Percentiles rank a stretch among this genome's conserved stretches.
Evolutionary conservation across 2,888 invertebrate species (phyloP).

Genomic region (Erannis defoliaria): DNA sequence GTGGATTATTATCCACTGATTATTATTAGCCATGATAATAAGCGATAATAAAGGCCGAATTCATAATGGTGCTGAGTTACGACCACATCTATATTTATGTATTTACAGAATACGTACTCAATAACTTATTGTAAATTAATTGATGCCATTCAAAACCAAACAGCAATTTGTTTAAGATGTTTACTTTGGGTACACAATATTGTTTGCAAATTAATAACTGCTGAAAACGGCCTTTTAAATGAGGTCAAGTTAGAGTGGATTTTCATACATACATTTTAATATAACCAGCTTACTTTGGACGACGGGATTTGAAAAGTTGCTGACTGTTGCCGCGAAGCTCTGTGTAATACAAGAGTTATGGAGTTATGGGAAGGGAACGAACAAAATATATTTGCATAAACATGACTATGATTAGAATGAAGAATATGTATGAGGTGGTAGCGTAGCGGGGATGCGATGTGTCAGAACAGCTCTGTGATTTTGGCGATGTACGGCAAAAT

Average conservation of each 20-base stretch:
- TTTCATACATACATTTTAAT: constrained; percentile 18
- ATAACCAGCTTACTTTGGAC: constrained; percentile 28
- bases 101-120: neutral
- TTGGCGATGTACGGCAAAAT: constrained; percentile 6
- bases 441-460: constrained; percentile 41
- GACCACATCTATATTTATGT: neutral
- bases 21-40: neutral
- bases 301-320: constrained; percentile 19
- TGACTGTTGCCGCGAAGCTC: constrained; percentile 16
- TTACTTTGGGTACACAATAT: constrained; percentile 35
- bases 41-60: neutral
- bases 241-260: constrained; percentile 33
- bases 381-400: constrained; percentile 61
- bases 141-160: constrained; percentile 22
- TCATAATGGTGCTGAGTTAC: constrained; percentile 3
- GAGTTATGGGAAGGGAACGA: constrained; percentile 33
- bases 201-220: constrained; percentile 41
- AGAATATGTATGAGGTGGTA: constrained; percentile 65
- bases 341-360: constrained; percentile 20
- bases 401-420: constrained; percentile 61
- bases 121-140: constrained; percentile 9
- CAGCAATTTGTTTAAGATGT: constrained; percentile 33
- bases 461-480: constrained; percentile 30
- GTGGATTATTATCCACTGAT: no score
- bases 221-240: constrained; percentile 31